Conservation (phyloP, 1,140 invertebrate genomes). For the Sycophila sp. region DNA sequence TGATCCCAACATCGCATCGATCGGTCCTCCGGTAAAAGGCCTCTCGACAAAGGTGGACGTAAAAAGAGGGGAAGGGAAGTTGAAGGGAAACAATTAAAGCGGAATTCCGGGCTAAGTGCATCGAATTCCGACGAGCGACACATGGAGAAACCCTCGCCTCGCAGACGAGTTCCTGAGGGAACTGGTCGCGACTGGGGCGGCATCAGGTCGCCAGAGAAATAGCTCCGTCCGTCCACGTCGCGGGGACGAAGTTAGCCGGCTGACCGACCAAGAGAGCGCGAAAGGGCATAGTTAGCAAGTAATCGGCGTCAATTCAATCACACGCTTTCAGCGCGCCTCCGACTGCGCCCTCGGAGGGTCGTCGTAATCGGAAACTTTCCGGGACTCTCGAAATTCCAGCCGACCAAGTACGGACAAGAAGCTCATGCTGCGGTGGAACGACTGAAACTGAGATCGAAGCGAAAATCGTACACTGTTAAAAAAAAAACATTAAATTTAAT, state of each 20-base stretch:
- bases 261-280: no score
- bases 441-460: background rate
- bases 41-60: no score
- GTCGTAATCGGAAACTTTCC: background rate
- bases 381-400: conserved; percentile 6
- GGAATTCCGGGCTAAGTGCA: background rate
- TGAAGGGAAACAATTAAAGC: background rate
- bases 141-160: background rate
- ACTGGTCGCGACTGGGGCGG: background rate
- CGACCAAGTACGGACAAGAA: background rate
- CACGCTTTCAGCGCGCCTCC: conserved; percentile 10
- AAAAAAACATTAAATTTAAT: background rate
- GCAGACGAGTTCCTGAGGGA: background rate
- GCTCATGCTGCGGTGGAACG: background rate
- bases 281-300: conserved; percentile 30
- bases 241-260: background rate
- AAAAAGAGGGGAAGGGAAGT: background rate
- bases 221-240: background rate
- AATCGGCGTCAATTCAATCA: conserved; percentile 38
- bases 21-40: no score
- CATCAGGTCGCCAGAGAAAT: background rate
- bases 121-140: background rate
- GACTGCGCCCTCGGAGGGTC: no score
- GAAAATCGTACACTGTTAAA: background rate
- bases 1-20: no score